Conservation (phyloP, 2,113 vertebrate species). For the Hirundichthys speculiger region DNA sequence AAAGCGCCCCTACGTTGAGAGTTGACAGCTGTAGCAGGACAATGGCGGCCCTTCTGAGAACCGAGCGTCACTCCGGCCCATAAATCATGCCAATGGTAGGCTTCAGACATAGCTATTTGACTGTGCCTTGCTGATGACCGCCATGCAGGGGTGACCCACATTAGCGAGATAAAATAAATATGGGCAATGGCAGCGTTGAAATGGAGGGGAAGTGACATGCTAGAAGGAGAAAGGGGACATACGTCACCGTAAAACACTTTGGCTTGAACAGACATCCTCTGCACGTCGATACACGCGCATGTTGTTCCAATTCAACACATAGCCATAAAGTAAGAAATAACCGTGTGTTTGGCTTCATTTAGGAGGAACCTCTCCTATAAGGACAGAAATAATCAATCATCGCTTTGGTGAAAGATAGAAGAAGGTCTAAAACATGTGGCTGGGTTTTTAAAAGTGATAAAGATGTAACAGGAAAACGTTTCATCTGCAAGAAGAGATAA, state of each 20-base stretch:
- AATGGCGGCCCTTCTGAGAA: slow-evolving; percentile 91
- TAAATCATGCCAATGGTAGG: slow-evolving; percentile 91
- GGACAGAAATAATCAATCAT: slow-evolving; percentile 68
- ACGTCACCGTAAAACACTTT: slow-evolving; percentile 65
- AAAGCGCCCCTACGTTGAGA: slow-evolving; percentile 91
- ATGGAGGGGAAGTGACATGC: slow-evolving; percentile 73
- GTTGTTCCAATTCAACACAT: slow-evolving; percentile 60
- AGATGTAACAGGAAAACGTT: slow-evolving; percentile 65
- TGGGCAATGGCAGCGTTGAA: slow-evolving; percentile 68
- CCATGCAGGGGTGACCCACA: slow-evolving; percentile 83
- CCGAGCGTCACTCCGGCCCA: slow-evolving; percentile 82
- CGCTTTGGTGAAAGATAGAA: slow-evolving; percentile 43
- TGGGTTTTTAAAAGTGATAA: slow-evolving; percentile 58
- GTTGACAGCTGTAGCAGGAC: slow-evolving; percentile 91
- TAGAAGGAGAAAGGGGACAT: slow-evolving; percentile 71
- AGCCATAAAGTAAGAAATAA: slow-evolving; percentile 40
- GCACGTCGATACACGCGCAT: slow-evolving; percentile 55
- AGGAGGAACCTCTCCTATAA: slow-evolving; percentile 38
- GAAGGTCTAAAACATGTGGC: slow-evolving; percentile 47
- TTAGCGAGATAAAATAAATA: slow-evolving; percentile 88
- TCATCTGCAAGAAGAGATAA: slow-evolving; percentile 67
- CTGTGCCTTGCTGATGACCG: slow-evolving; percentile 83
- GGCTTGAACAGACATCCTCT: slow-evolving; percentile 41
- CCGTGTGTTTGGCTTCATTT: slow-evolving; percentile 49
- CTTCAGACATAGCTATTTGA: slow-evolving; percentile 87